A percentile compares a stretch with the other conserved stretches of the same genome.
Conservation (phyloP, 2,888 invertebrate genomes). For the Anorthoa munda region DNA sequence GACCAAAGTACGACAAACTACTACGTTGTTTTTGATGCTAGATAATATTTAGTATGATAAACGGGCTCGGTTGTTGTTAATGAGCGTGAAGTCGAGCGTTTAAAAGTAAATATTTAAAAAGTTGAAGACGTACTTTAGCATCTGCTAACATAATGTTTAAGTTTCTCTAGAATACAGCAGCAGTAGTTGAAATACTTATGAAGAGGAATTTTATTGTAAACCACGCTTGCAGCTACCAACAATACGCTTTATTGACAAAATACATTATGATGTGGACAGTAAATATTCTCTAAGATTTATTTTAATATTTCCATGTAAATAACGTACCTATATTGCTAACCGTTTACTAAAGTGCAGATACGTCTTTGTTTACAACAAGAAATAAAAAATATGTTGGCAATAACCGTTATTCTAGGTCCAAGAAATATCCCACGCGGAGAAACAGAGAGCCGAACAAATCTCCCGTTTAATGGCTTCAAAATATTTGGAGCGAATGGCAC, state of each 20-base stretch:
- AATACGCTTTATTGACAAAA: constrained; percentile 14
- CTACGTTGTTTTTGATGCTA: constrained; percentile 34
- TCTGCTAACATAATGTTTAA: not conserved
- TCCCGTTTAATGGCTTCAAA: constrained; percentile 87
- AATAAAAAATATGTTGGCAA: constrained; percentile 68
- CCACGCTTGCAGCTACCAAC: too few species aligned
- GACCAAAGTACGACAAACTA: constrained; percentile 28
- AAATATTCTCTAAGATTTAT: constrained; percentile 44
- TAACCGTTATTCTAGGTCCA: constrained; percentile 78
- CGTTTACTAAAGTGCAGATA: constrained; percentile 57
- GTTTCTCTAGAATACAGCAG: not conserved
- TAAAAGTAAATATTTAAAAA: constrained; percentile 21
- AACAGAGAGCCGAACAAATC: constrained; percentile 82
- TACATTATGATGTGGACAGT: constrained; percentile 16
- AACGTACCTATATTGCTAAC: constrained; percentile 37
- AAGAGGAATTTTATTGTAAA: not conserved
- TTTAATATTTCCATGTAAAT: constrained; percentile 26
- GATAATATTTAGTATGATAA: constrained; percentile 31
- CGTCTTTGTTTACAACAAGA: constrained; percentile 59
- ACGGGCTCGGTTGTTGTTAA: constrained; percentile 11
- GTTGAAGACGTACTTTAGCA: not conserved
- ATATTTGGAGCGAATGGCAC: constrained; percentile 88
- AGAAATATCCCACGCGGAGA: constrained; percentile 84
- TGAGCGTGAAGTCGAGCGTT: constrained; percentile 1
- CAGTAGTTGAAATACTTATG: not conserved